Conservation (phyloP, 2,113 vertebrate species). For the Tor tambroides region DNA sequence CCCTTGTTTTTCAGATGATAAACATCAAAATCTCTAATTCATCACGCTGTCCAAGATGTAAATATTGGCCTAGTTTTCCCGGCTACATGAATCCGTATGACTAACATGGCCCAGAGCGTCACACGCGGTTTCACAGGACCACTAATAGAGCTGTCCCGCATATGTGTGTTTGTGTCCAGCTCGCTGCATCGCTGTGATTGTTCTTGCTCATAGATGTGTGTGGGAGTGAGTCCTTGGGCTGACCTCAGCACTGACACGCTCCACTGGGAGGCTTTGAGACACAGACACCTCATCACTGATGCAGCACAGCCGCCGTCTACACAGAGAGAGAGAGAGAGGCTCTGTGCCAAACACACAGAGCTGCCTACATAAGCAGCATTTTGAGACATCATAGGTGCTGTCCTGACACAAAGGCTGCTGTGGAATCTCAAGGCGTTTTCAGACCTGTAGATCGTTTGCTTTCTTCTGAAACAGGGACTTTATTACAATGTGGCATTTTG, state of each 20-base stretch:
- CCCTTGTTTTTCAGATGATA: neutral
- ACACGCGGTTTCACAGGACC: neutral
- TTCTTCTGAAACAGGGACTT: neutral
- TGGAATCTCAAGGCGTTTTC: neutral
- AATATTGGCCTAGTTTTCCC: conserved; percentile 51
- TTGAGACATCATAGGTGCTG: neutral
- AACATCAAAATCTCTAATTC: conserved; percentile 41
- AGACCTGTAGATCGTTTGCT: neutral
- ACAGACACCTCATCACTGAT: conserved; percentile 79
- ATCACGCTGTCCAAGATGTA: conserved; percentile 41
- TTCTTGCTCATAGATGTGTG: conserved; percentile 6
- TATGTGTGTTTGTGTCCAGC: conserved; percentile 1
- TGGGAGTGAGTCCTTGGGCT: conserved; percentile 78
- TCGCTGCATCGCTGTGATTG: neutral
- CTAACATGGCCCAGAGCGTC: neutral
- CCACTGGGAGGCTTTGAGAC: conserved; percentile 64
- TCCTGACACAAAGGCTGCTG: conserved; percentile 18
- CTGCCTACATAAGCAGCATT: neutral
- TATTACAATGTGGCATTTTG: neutral
- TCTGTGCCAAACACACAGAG: conserved; percentile 5
- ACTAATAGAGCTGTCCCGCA: conserved; percentile 11
- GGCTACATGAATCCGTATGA: conserved; percentile 12
- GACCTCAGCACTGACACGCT: conserved; percentile 72
- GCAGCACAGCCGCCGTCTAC: conserved; percentile 75
- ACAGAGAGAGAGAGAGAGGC: conserved; percentile 46